Evolutionary conservation across 2,888 invertebrate species (phyloP).

Genomic region (Apotomis turbidana): DNA sequence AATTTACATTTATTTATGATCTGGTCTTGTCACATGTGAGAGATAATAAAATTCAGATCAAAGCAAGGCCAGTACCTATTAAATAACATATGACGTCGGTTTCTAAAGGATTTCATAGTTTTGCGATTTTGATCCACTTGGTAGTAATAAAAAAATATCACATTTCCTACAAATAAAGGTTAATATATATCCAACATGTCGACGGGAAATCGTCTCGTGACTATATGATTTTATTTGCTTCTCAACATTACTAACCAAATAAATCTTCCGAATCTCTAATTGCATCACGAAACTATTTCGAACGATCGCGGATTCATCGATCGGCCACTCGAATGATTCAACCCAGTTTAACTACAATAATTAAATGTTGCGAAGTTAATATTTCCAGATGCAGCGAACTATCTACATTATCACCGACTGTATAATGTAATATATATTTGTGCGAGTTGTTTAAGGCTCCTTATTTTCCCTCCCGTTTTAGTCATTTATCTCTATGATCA

Average conservation of each 20-base stretch:
- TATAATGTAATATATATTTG: too few relatives aligned
- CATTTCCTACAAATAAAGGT: too few relatives aligned
- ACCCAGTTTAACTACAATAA: not conserved
- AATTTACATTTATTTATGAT: conserved; percentile 35
- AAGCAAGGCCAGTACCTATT: conserved; percentile 31
- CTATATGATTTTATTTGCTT: too few relatives aligned
- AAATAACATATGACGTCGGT: conserved; percentile 27
- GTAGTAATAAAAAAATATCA: too few relatives aligned
- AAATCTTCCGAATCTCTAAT: not conserved
- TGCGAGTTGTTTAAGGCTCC: too few relatives aligned
- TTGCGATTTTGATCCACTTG: not conserved
- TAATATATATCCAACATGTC: too few relatives aligned
- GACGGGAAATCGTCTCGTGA: too few relatives aligned
- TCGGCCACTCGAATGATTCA: not conserved
- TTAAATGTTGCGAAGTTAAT: not conserved
- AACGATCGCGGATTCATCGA: not conserved
- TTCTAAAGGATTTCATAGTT: not conserved
- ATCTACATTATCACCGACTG: not conserved
- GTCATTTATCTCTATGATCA: too few relatives aligned
- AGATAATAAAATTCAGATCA: conserved; percentile 35
- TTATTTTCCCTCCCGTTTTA: too few relatives aligned
- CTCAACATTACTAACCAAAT: not conserved
- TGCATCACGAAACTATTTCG: not conserved
- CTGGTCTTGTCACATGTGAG: conserved; percentile 30
- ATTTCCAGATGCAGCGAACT: not conserved